Evolutionary conservation across 2,113 vertebrate genomes (phyloP).

Genomic region (Lepisosteus osseus): DNA sequence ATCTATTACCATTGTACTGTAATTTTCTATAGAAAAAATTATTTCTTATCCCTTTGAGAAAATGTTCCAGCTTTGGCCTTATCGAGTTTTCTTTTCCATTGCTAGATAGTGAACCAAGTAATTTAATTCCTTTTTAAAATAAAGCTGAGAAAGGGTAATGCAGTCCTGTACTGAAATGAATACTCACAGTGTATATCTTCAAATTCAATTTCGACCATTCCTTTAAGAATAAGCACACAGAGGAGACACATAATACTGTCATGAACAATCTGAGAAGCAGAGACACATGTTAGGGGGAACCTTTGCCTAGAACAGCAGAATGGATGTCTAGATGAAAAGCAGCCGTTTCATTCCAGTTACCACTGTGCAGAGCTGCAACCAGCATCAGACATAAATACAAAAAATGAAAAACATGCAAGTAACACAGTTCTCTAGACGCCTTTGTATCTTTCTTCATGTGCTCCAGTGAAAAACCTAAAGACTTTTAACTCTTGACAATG

Average conservation of each 20-base stretch:
- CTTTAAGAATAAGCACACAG: slow-evolving; percentile 46
- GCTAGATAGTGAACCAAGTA: slow-evolving; percentile 37
- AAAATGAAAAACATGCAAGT: too few relatives aligned
- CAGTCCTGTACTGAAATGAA: slow-evolving; percentile 12
- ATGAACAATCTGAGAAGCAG: slow-evolving; percentile 15
- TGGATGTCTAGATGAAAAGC: background rate
- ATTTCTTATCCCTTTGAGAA: slow-evolving; percentile 36
- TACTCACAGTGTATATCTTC: slow-evolving; percentile 5
- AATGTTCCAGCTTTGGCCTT: slow-evolving; percentile 52
- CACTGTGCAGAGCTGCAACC: too few relatives aligned
- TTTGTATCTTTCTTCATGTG: too few relatives aligned
- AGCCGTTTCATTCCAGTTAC: background rate
- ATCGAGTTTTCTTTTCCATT: slow-evolving; percentile 53
- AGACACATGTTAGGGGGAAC: background rate
- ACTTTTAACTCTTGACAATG: too few relatives aligned
- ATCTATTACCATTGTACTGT: slow-evolving; percentile 27
- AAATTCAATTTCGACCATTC: slow-evolving; percentile 47
- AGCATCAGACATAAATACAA: too few relatives aligned
- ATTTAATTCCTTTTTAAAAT: slow-evolving; percentile 36
- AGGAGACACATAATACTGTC: slow-evolving; percentile 20
- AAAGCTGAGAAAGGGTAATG: slow-evolving; percentile 31
- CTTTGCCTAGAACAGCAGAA: background rate
- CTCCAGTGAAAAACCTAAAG: too few relatives aligned
- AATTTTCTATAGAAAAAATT: background rate
- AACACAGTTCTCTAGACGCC: too few relatives aligned